phyloP scores from a whole-genome alignment of 2,888 invertebrate species.

The Stenchaetothrips biformis region DNA sequence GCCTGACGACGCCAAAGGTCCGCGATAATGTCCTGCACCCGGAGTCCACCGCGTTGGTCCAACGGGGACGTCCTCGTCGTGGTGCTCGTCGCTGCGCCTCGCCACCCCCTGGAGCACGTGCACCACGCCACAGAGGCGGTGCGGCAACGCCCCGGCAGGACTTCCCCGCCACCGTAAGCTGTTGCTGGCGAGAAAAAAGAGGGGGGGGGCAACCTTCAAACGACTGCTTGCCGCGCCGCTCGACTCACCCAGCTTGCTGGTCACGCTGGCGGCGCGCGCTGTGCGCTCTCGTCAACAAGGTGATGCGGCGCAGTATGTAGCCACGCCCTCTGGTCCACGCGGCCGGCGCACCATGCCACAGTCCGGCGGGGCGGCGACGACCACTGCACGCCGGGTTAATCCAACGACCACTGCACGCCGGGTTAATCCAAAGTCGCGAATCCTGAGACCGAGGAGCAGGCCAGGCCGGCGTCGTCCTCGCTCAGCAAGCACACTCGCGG shows the following conservation, averaged over 20 bases:
- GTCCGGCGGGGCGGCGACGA: no score
- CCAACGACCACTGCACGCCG: no score
- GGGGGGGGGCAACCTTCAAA: background rate
- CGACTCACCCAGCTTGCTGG: slow-evolving; percentile 10
- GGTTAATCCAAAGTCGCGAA: no score
- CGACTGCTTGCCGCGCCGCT: background rate
- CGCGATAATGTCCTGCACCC: no score
- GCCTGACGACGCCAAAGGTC: no score
- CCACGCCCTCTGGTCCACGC: background rate
- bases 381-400: no score
- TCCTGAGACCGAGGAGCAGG: background rate
- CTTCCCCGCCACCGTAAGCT: background rate
- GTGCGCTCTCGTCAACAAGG: background rate
- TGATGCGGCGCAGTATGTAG: background rate
- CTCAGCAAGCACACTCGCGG: background rate
- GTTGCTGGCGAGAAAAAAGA: background rate
- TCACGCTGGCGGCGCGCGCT: background rate
- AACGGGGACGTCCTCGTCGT: no score
- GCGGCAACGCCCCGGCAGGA: background rate
- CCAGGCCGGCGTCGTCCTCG: background rate
- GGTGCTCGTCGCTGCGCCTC: no score
- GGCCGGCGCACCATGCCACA: no score
- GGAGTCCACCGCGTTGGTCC: no score
- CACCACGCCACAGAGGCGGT: background rate
- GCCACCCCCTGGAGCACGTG: no score